phyloP scores from a whole-genome alignment of 2,888 invertebrate species.

The Callinectes sapidus region DNA sequence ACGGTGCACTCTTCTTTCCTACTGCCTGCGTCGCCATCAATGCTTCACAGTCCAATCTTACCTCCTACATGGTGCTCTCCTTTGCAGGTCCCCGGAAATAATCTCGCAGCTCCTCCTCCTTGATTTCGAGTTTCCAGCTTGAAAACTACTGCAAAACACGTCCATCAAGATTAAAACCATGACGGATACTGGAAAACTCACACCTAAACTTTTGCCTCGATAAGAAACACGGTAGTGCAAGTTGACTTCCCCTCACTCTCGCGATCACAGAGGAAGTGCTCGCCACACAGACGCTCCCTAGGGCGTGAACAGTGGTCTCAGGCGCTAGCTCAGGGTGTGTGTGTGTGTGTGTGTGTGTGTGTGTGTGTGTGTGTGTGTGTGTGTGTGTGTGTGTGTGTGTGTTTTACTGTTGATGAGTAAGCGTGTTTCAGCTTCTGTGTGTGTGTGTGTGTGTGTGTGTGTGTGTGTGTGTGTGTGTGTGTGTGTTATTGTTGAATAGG shows the following conservation, averaged over 20 bases:
- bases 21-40: not conserved
- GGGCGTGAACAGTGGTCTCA: not conserved
- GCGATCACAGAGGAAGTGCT: not conserved
- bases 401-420: slow-evolving; percentile 1
- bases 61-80: not conserved
- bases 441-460: slow-evolving; percentile 28
- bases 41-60: not conserved
- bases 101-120: not conserved
- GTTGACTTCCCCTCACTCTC: not conserved
- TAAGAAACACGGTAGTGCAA: not conserved
- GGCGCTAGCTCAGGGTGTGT: not conserved
- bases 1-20: not conserved
- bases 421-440: not conserved
- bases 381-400: slow-evolving; percentile 49
- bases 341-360: slow-evolving; percentile 49
- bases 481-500: no score
- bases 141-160: not conserved
- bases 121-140: not conserved
- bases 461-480: slow-evolving; percentile 2
- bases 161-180: not conserved
- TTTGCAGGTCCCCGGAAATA: not conserved
- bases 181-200: not conserved
- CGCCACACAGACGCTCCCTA: not conserved
- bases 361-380: slow-evolving; percentile 45
- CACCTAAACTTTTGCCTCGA: not conserved